A percentile compares a stretch with the other conserved stretches of the same genome.
Conservation (phyloP, 2,797 vertebrate genomes). For the Sandelia bainsii region DNA sequence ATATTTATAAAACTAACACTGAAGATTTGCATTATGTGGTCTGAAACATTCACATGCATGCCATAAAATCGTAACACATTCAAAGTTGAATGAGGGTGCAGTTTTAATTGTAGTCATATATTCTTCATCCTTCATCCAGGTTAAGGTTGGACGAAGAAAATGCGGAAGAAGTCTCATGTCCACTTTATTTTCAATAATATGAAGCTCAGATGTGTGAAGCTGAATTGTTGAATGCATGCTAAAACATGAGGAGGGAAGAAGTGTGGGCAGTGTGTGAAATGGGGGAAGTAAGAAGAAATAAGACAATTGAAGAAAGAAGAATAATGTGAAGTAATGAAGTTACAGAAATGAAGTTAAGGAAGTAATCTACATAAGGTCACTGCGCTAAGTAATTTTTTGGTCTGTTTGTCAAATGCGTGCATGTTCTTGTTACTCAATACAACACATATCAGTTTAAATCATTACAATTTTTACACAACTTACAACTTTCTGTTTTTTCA, state of each 20-base stretch:
- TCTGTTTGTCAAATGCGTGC: constrained; percentile 93
- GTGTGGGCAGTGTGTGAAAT: constrained; percentile 81
- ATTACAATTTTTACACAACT: constrained; percentile 53
- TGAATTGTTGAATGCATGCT: constrained; percentile 99
- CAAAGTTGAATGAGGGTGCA: constrained; percentile 68
- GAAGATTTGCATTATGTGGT: constrained; percentile 41
- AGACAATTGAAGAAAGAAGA: constrained; percentile 99
- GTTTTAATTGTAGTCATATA: constrained; percentile 87
- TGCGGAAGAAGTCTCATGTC: constrained; percentile 98
- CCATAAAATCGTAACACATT: constrained; percentile 56
- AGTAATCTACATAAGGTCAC: constrained; percentile 99
- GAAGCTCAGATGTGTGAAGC: constrained; percentile 98
- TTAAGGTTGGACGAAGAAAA: constrained; percentile 99
- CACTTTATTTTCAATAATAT: constrained; percentile 97
- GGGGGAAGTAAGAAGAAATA: constrained; percentile 86
- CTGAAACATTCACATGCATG: constrained; percentile 59
- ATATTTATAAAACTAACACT: constrained; percentile 17
- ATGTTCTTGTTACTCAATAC: constrained; percentile 85
- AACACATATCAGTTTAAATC: constrained; percentile 87
- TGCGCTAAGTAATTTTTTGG: constrained; percentile 98
- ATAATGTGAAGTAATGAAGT: constrained; percentile 95
- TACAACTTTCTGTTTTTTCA: constrained; percentile 37
- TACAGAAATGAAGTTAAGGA: constrained; percentile 99
- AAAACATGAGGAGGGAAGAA: constrained; percentile 86
- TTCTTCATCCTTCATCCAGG: constrained; percentile 99